These are phyloP conservation scores for Xestobium rufovillosum DNA, from an alignment of 2,888 invertebrate genomes.

Conservation along the genomic window DNA sequence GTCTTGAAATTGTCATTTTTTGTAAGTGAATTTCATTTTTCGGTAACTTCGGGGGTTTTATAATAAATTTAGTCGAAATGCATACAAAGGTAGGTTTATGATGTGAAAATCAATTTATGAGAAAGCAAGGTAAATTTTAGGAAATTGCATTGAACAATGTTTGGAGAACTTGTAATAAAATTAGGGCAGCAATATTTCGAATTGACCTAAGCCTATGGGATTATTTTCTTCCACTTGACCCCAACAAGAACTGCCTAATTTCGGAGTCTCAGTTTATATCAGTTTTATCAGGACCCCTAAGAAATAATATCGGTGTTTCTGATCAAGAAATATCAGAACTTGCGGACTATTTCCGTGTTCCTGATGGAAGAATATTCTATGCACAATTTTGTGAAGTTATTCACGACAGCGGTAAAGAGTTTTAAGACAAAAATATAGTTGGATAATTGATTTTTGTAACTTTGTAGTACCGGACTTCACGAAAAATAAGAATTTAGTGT, in stretches of 20 bases:
- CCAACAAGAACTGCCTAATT: constrained; percentile 58
- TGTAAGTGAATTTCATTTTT: too few species aligned
- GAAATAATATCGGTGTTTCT: constrained; percentile 58
- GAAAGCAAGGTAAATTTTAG: constrained; percentile 25
- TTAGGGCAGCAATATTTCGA: constrained; percentile 66
- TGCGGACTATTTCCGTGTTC: constrained; percentile 70
- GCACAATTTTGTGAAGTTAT: constrained; percentile 68
- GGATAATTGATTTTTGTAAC: constrained; percentile 1
- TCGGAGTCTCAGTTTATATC: constrained; percentile 70
- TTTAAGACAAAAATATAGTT: background rate
- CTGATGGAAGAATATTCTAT: constrained; percentile 70
- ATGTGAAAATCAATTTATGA: background rate
- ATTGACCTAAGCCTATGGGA: constrained; percentile 65
- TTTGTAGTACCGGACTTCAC: constrained; percentile 45
- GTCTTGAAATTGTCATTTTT: too few species aligned
- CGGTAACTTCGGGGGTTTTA: constrained; percentile 1
- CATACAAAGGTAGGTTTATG: constrained; percentile 31
- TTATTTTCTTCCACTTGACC: constrained; percentile 62
- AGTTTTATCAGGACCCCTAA: constrained; percentile 59
- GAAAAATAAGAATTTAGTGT: constrained; percentile 44
- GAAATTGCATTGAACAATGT: constrained; percentile 54
- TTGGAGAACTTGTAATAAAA: constrained; percentile 76
- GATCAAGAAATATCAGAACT: constrained; percentile 66
- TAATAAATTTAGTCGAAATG: constrained; percentile 21
- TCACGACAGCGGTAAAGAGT: constrained; percentile 58